Evolutionary conservation across 2,113 vertebrate species (phyloP).

Genomic region (Daphoenositta chrysoptera): DNA sequence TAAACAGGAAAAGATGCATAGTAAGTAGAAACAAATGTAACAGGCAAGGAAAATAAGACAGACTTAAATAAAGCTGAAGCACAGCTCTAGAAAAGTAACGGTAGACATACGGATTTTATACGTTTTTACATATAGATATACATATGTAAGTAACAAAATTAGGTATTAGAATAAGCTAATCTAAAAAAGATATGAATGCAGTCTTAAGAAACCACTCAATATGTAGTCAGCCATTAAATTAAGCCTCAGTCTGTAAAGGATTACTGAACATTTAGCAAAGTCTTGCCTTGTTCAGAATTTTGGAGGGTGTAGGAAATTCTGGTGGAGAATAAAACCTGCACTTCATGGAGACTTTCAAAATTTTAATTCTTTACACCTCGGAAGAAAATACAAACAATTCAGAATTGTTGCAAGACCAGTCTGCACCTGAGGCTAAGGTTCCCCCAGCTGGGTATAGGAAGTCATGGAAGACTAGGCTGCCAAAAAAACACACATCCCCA

Average conservation of each 20-base stretch:
- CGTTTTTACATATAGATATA: not conserved
- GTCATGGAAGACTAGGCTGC: not conserved
- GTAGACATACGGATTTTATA: not conserved
- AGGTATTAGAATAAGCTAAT: not conserved
- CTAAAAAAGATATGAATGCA: not conserved
- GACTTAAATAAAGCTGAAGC: not conserved
- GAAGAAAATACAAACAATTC: not conserved
- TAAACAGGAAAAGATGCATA: not conserved
- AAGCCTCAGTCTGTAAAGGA: not conserved
- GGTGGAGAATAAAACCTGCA: not conserved
- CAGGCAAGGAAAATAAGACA: not conserved
- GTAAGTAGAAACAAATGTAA: not conserved
- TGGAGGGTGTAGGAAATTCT: not conserved
- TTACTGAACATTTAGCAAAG: not conserved
- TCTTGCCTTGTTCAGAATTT: not conserved
- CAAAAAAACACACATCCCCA: not conserved
- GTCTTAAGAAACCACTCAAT: not conserved
- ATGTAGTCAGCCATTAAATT: not conserved
- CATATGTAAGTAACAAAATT: not conserved
- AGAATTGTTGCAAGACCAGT: not conserved
- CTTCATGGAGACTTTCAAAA: not conserved
- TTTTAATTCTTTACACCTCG: not conserved
- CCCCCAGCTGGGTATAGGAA: not conserved
- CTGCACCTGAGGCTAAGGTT: not conserved
- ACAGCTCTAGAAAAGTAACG: not conserved